Base-by-base conservation (phyloP, 2,888 invertebrate genomes). In the Callyntrura sp. region DNA sequence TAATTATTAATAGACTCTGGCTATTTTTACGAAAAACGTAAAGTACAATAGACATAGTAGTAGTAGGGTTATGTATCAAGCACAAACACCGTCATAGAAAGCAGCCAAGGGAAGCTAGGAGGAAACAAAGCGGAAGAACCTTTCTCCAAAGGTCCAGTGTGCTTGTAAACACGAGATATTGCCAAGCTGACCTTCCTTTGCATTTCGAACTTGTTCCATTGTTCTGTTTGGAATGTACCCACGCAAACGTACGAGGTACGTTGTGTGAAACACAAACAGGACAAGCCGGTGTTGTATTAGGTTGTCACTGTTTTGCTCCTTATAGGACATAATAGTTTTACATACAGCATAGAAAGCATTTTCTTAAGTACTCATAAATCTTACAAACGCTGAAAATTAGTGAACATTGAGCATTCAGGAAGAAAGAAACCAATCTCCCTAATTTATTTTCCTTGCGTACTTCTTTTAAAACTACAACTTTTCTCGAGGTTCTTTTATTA, bases 301-400 rank as follows among this genome's bases (percentile, higher is more conserved):
- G 9, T 43, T 17, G 8, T 17, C 9, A 17, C 70, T n/a, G n/a
- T 12, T 65, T 14, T 65, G 28, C n/a, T 17, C 5, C 51, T 51
- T 14, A 35, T 3, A 62, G 11, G 23, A 62, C 11, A 25, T 62
- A 25, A 62, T 62, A 62, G 23, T 6, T 8, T 25, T 14, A 14
- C 28, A 57, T 12, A 25, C 1, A 43, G 70, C 17, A 25, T 78
- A 25, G 55, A 79, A 79, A 79, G 17, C 79, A 57, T 55, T 79
- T 79, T 81, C 60, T 62, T 9, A 23, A 88, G 83, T 51, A 82
- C 25, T 83, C 88, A 90, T 90, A 90, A 90, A 90, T 90, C 90
- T 90, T 73, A 70, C 81, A 51, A 79, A 73, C 81, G 76, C 86
- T 85, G 79, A 76, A 90, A 90, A 90, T 90, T 90, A 90, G 85